Conservation (phyloP, 1,140 invertebrate species). For the Hypothenemus hampei region DNA sequence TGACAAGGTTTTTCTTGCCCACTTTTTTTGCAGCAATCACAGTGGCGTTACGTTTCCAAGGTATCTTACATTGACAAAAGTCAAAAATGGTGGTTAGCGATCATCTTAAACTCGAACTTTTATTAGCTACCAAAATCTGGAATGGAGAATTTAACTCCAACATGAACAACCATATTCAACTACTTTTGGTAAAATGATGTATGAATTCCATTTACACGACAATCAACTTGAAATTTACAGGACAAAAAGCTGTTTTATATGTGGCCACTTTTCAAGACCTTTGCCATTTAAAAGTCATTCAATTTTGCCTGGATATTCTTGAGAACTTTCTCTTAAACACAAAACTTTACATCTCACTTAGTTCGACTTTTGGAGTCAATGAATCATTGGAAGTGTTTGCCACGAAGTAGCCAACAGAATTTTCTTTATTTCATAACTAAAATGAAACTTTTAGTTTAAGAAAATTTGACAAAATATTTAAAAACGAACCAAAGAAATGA, state of each 20-base stretch:
- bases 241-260: slow-evolving; percentile 30
- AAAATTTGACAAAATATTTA: slow-evolving; percentile 16
- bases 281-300: slow-evolving; percentile 5
- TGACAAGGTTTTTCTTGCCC: slow-evolving; percentile 3
- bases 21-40: background rate
- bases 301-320: slow-evolving; percentile 30
- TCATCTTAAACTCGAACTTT: too few species aligned
- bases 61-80: too few species aligned
- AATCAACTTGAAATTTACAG: too few species aligned
- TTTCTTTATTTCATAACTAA: background rate
- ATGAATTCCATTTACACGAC: too few species aligned
- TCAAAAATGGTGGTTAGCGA: too few species aligned
- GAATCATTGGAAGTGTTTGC: slow-evolving; percentile 28
- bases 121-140: too few species aligned
- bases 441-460: slow-evolving; percentile 16
- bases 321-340: slow-evolving; percentile 28
- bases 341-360: slow-evolving; percentile 12
- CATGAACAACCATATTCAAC: too few species aligned
- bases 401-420: slow-evolving; percentile 20
- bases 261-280: slow-evolving; percentile 23
- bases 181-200: too few species aligned
- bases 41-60: background rate
- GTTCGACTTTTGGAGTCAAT: slow-evolving; percentile 30
- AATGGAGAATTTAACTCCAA: too few species aligned
- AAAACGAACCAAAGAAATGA: slow-evolving; percentile 19